Conservation (phyloP, 2,113 vertebrate species). For the Bubo bubo region DNA sequence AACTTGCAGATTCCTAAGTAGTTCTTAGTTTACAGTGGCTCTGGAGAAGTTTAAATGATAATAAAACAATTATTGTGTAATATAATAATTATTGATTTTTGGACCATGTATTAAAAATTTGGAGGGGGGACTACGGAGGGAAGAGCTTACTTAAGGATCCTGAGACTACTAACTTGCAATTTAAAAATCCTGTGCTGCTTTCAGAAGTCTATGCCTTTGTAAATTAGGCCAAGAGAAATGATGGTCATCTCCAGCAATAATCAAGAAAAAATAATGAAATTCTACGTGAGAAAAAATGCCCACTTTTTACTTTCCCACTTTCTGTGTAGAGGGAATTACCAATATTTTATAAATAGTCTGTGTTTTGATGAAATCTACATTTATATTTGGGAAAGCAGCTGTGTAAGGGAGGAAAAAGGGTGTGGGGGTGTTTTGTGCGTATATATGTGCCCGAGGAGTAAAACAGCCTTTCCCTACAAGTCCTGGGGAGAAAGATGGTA, state of each 20-base stretch:
- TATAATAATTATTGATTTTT: neutral
- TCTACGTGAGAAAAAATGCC: neutral
- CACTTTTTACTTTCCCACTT: neutral
- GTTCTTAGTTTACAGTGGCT: neutral
- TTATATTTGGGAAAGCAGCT: neutral
- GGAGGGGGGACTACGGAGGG: neutral
- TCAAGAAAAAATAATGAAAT: neutral
- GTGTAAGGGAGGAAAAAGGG: neutral
- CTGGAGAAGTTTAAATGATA: neutral
- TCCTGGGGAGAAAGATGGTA: neutral
- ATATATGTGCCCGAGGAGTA: fast-evolving
- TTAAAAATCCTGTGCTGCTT: neutral
- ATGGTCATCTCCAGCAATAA: neutral
- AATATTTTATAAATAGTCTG: neutral
- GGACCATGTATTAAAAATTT: neutral
- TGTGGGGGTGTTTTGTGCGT: no score
- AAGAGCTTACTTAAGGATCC: neutral
- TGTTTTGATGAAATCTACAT: neutral
- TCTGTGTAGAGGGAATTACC: neutral
- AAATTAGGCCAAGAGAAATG: neutral
- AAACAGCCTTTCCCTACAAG: neutral
- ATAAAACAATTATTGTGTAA: neutral
- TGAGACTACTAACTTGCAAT: neutral
- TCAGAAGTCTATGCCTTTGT: neutral
- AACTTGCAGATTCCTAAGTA: neutral